A percentile compares a stretch with the other conserved stretches of the same genome.
Conservation (phyloP, 1,140 invertebrate genomes). For the Drosophila arawakana region DNA sequence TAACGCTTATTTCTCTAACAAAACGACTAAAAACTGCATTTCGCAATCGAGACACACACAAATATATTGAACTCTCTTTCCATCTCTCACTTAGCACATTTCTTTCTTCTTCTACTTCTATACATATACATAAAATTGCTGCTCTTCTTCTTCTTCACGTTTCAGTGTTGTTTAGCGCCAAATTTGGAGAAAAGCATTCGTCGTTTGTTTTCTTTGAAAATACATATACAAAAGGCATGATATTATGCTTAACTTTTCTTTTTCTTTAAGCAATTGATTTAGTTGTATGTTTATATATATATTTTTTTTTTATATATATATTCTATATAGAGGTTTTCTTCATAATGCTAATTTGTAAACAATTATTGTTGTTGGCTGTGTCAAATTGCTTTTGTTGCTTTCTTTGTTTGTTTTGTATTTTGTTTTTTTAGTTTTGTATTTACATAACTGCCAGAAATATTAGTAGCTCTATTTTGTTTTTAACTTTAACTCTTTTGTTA, state of each 20-base stretch:
- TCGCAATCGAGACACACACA: slow-evolving; percentile 26
- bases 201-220: not conserved
- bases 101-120: not conserved
- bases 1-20: slow-evolving; percentile 42
- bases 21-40: slow-evolving; percentile 26
- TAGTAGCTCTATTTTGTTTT: slow-evolving; percentile 20
- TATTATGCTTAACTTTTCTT: slow-evolving; percentile 17
- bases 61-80: not conserved
- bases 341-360: slow-evolving; percentile 35
- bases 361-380: slow-evolving; percentile 46
- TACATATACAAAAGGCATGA: slow-evolving; percentile 31
- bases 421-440: slow-evolving; percentile 24
- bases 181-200: not conserved
- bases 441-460: slow-evolving; percentile 38
- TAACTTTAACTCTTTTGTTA: slow-evolving; percentile 36
- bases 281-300: slow-evolving; percentile 22
- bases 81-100: slow-evolving; percentile 5
- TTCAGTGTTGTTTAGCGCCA: slow-evolving; percentile 9
- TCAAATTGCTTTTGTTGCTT: slow-evolving; percentile 47
- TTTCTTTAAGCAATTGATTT: slow-evolving; percentile 6
- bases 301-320: slow-evolving; percentile 10
- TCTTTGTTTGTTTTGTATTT: slow-evolving; percentile 18
- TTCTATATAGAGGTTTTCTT: slow-evolving; percentile 7
- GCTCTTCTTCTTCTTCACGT: not conserved
- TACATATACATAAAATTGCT: slow-evolving; percentile 25